Conservation (phyloP, 35 echinoderm and acorn worm species). For the Strongylocentrotus purpuratus region DNA sequence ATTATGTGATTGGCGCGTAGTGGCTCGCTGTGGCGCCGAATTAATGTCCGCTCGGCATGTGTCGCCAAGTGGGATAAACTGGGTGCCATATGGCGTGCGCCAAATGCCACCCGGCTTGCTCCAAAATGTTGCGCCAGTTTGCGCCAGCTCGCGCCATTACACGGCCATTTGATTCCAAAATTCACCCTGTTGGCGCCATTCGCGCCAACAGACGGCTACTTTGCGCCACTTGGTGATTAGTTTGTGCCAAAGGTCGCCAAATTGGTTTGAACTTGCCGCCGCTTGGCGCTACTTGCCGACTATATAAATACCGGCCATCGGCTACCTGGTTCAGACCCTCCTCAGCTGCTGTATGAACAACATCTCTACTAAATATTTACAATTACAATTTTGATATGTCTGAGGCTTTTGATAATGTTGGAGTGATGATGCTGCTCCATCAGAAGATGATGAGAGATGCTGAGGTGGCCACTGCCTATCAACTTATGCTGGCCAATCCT, state of each 20-base stretch:
- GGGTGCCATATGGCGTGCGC: conserved; percentile 53
- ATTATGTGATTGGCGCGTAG: conserved; percentile 45
- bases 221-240: conserved; percentile 54
- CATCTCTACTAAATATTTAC: conserved; percentile 35
- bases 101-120: conserved; percentile 50
- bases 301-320: conserved; percentile 28
- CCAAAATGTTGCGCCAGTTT: conserved; percentile 48
- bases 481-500: conserved; percentile 7
- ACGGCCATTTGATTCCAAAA: conserved; percentile 52
- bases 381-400: no score
- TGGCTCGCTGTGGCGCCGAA: conserved; percentile 52
- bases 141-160: conserved; percentile 51
- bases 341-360: conserved; percentile 47
- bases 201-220: conserved; percentile 43
- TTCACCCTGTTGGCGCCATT: conserved; percentile 39
- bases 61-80: conserved; percentile 55
- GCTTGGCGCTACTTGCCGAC: conserved; percentile 42
- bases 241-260: conserved; percentile 53
- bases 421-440: conserved; percentile 33
- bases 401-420: no score
- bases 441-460: conserved; percentile 25
- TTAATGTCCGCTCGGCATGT: conserved; percentile 52
- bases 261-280: conserved; percentile 52
- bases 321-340: background rate
- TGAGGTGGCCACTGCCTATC: conserved; percentile 32